A percentile compares a stretch with the other conserved stretches of the same genome.
These are phyloP conservation scores for Nebria brevicollis DNA, from an alignment of 2,888 invertebrate species.

Conservation along the genomic window DNA sequence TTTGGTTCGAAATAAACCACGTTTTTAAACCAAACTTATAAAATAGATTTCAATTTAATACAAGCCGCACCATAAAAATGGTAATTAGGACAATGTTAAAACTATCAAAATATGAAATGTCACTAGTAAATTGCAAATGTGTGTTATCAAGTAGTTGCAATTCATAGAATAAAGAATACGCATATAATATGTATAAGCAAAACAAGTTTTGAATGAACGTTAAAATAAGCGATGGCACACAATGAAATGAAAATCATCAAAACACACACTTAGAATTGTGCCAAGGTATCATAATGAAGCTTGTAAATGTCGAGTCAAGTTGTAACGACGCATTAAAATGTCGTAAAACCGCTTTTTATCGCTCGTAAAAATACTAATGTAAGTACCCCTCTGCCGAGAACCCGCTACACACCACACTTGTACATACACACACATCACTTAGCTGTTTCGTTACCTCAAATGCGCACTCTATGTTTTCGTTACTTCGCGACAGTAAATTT, in stretches of 20 bases:
- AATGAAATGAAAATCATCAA: constrained; percentile 46
- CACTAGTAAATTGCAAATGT: not conserved
- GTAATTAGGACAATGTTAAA: constrained; percentile 6
- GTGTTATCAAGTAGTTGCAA: constrained; percentile 11
- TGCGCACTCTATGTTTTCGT: not conserved
- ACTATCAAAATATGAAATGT: not conserved
- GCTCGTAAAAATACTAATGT: constrained; percentile 58
- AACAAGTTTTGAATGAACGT: constrained; percentile 3
- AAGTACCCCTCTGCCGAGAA: constrained; percentile 35
- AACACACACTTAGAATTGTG: constrained; percentile 46
- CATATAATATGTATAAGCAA: constrained; percentile 26
- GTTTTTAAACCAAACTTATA: no score
- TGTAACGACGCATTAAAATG: constrained; percentile 63
- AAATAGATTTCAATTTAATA: no score
- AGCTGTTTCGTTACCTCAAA: not conserved
- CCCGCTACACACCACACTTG: not conserved
- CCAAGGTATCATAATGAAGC: constrained; percentile 61
- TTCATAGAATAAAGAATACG: constrained; percentile 21
- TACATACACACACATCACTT: not conserved
- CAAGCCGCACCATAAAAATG: not conserved
- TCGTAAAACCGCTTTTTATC: constrained; percentile 63
- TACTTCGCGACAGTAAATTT: not conserved
- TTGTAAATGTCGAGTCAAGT: constrained; percentile 63
- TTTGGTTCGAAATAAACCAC: no score
- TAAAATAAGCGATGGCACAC: constrained; percentile 16